Evolutionary conservation across 2,888 invertebrate species (phyloP), one percentile per base, ranked within the genome.

Genomic region (Sturmia bella): DNA sequence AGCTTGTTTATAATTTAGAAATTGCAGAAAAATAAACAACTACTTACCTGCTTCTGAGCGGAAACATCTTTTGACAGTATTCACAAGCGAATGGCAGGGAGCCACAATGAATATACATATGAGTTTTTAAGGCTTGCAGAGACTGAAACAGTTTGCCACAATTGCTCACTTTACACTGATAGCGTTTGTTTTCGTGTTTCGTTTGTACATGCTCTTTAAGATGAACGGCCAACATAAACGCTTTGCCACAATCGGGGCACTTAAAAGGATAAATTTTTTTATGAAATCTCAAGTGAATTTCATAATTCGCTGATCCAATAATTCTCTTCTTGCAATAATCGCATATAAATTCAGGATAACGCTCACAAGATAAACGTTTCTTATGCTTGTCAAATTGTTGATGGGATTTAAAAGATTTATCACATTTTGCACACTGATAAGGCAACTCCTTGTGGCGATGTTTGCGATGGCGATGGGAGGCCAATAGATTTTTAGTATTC

Each of bases 381-480:
- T 61, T 4, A 68, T 85, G 85, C 1, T 72, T 75, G 7, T 83
- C 74, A 48, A 81, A 63, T 12, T 52, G 19, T 9, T 81, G 41
- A 32, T 75, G 52, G n/a, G 77, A 70, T n/a, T 77, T 27, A 63
- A 85, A 85, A 6, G 32, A 15, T 45, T 72, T 80, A 7, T 77
- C 37, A 48, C 85, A 85, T 45, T 85, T 83, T 2, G 54, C 7
- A 54, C 85, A 85, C 17, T 74, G 37, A 64, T 68, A 77, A 12
- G 24, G 17, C 0, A 59, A 24, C 5, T 73, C 70, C 61, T 61
- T 83, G 1, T 75, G 57, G 13, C 84, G 84, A 83, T 85, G 84
- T 56, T 85, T 85, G 11, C 85, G 83, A 79, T 84, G 83, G 17
- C 85, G 85, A 80, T 85, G 85, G 7, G 85, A 84, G 6, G 84